These are phyloP conservation scores for Pollenia griseotomentosa DNA, from an alignment of 2,888 invertebrate genomes.

Conservation along the genomic window DNA sequence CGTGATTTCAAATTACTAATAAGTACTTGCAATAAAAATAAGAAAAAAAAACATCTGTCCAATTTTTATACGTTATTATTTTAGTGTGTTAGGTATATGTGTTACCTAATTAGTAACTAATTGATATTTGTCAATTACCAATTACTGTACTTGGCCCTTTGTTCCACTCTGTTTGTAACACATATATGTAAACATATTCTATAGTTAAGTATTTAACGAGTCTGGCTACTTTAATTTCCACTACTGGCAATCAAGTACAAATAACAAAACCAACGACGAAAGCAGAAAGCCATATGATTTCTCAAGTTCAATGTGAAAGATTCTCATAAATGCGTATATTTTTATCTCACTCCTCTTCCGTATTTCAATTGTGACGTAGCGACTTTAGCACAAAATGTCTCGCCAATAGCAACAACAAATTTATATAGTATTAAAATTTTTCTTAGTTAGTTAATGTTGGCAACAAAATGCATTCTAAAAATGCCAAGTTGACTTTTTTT, in stretches of 20 bases:
- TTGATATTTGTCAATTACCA: too few species aligned
- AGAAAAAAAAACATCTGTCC: too few species aligned
- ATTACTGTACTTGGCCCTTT: too few species aligned
- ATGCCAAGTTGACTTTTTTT: constrained; percentile 36
- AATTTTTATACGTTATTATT: too few species aligned
- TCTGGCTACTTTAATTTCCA: not conserved
- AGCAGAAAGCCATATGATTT: constrained; percentile 45
- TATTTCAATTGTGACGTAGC: not conserved
- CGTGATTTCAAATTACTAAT: too few species aligned
- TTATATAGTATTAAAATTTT: not conserved
- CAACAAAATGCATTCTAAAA: constrained; percentile 37
- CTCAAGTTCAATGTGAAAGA: constrained; percentile 58
- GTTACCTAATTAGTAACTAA: too few species aligned
- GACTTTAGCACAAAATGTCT: not conserved
- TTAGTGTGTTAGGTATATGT: too few species aligned
- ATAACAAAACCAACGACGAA: constrained; percentile 14
- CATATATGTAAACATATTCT: not conserved
- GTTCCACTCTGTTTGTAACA: too few species aligned
- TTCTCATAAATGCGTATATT: not conserved
- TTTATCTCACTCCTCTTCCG: not conserved
- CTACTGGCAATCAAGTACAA: not conserved
- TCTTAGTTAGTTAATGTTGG: constrained; percentile 18
- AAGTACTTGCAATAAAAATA: too few species aligned
- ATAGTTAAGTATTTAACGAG: not conserved
- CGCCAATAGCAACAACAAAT: not conserved